Evolutionary conservation across 2,888 invertebrate genomes (phyloP).

Genomic region (Tetranychus piercei): DNA sequence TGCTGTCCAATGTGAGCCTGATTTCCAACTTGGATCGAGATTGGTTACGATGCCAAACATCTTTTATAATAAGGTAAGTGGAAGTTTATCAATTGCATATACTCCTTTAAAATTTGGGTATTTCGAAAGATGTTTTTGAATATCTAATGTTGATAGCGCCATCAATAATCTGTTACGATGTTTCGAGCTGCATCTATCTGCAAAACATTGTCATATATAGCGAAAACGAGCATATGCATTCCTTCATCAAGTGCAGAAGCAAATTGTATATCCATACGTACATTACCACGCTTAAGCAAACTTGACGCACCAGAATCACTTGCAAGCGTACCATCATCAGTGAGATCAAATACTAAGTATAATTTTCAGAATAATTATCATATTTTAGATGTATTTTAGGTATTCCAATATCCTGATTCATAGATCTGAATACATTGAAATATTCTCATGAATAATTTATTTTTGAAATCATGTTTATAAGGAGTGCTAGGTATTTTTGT

Average conservation of each 20-base stretch:
- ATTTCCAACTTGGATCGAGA: not conserved
- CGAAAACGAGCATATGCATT: not conserved
- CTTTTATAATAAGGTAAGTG: too few species aligned
- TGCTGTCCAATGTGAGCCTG: not conserved
- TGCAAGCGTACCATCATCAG: not conserved
- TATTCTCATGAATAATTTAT: not conserved
- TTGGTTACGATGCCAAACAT: too few species aligned
- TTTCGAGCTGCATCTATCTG: too few species aligned
- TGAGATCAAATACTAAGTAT: not conserved
- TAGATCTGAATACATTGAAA: not conserved
- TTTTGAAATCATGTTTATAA: too few species aligned
- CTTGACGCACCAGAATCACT: not conserved
- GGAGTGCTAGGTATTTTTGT: too few species aligned
- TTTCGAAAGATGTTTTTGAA: too few species aligned
- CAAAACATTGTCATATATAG: not conserved
- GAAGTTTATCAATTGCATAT: too few species aligned
- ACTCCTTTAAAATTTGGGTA: too few species aligned
- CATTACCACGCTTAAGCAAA: not conserved
- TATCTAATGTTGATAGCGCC: too few species aligned
- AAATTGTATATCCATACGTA: not conserved
- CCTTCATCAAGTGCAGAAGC: not conserved
- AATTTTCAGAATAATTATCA: not conserved
- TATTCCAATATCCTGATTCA: not conserved
- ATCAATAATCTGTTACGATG: too few species aligned
- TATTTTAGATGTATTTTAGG: not conserved